Conservation (phyloP, 2,888 invertebrate genomes). For the Pristionchus entomophagus region DNA sequence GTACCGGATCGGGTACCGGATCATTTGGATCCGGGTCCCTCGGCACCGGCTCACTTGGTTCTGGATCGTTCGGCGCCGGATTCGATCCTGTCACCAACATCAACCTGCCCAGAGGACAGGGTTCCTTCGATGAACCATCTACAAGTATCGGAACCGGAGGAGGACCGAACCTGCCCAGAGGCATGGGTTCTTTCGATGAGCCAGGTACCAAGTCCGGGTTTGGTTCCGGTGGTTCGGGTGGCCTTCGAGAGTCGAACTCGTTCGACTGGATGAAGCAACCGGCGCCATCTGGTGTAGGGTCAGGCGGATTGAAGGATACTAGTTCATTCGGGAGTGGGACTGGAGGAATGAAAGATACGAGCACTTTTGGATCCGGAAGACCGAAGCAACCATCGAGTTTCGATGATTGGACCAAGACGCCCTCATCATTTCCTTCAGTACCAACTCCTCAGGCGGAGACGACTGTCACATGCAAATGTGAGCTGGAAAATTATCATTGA, state of each 20-base stretch:
- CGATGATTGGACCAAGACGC: background rate
- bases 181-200: constrained; percentile 5
- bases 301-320: background rate
- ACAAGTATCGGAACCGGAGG: background rate
- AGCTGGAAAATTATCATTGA: background rate
- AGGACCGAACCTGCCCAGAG: background rate
- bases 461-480: background rate
- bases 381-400: background rate
- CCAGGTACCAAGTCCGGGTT: background rate
- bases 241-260: background rate
- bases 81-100: too few species aligned
- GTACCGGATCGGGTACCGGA: background rate
- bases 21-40: background rate
- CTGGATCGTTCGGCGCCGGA: background rate
- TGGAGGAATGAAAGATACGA: background rate
- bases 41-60: background rate
- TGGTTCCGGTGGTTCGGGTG: background rate
- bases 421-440: background rate
- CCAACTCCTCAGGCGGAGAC: background rate
- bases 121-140: too few species aligned
- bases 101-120: too few species aligned
- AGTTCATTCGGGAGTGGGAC: background rate
- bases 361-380: background rate
- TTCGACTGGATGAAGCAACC: constrained; percentile 8
- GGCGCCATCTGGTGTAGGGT: background rate